Evolutionary conservation across 2,797 vertebrate genomes (phyloP), one percentile per base, ranked within the genome.

Genomic region (Masticophis lateralis): DNA sequence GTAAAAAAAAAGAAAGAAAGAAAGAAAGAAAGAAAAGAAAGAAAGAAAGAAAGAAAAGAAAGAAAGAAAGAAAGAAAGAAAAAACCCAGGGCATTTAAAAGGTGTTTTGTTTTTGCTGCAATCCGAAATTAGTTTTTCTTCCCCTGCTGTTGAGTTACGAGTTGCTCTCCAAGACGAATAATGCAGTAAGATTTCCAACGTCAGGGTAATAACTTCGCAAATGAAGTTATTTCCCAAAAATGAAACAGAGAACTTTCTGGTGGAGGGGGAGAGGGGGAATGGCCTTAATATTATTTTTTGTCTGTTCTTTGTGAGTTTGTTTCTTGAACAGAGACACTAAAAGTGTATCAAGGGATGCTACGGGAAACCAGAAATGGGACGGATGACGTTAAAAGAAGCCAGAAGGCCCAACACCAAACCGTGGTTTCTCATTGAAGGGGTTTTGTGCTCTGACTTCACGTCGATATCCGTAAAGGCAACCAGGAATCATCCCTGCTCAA

Each of bases 111-210:
- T 97, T 97, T 96, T 94, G 96, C 96, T 95, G 91, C 94, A 97
- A 96, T 97, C 95, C 91, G 95, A 97, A 97, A 97, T 96, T 97
- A 97, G 96, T 97, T 97, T 97, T 97, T 93, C 95, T 95, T 95
- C 91, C 27, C 90, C 91, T 91, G 93, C 95, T 61, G 1, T 63
- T 96, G 90, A 83, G 92, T 83, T 94, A 90, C 59, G 93, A 86
- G 94, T 90, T 90, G 90, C 94, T 92, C 95, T 95, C 92, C 57
- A n/a, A 4, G 87, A 94, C 94, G 93, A 92, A 96, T 96, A 95
- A 96, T 91, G 94, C 91, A 96, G 92, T 95, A 95, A 96, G 86
- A 90, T 95, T 94, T 92, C 91, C 95, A 96, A 97, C 96, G 96
- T 92, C 93, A 92, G 96, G 66, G 94, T 95, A 96, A 94, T 96